Evolutionary conservation across 2,113 vertebrate genomes (phyloP).

Genomic region (Hippocampus abdominalis): DNA sequence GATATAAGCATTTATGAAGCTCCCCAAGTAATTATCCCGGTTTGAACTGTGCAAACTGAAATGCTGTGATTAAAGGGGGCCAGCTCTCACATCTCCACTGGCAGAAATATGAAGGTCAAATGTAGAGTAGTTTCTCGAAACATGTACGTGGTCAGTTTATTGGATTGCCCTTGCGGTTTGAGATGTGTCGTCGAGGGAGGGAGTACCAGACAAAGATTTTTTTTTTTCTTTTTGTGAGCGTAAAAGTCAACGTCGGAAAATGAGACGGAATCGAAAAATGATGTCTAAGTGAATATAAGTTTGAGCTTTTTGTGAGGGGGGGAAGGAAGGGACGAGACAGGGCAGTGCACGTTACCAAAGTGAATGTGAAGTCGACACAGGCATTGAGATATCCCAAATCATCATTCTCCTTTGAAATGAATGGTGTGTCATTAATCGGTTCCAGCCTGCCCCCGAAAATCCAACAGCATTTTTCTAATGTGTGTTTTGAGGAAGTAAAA

Average conservation of each 20-base stretch:
- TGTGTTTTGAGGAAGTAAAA: background rate
- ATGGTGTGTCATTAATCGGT: background rate
- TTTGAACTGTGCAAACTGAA: conserved; percentile 1
- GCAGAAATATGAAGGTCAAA: background rate
- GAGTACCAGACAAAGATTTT: background rate
- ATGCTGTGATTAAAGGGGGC: background rate
- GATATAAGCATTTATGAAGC: conserved; percentile 2
- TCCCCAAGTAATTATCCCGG: conserved; percentile 7
- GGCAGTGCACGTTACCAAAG: too few species aligned
- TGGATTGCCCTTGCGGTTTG: background rate
- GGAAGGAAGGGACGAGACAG: background rate
- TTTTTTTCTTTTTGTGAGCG: background rate
- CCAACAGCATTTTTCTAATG: background rate
- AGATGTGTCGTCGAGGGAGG: background rate
- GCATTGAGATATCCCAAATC: background rate
- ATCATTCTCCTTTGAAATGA: background rate
- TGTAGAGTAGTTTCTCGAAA: background rate
- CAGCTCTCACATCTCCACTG: background rate
- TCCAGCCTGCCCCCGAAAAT: background rate
- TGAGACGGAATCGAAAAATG: background rate
- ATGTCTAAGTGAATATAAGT: background rate
- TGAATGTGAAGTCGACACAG: too few species aligned
- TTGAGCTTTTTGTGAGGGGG: background rate
- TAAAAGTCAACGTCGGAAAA: background rate
- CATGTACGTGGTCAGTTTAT: background rate